Conservation (phyloP, 2,113 vertebrate genomes). For the Stegastes partitus region DNA sequence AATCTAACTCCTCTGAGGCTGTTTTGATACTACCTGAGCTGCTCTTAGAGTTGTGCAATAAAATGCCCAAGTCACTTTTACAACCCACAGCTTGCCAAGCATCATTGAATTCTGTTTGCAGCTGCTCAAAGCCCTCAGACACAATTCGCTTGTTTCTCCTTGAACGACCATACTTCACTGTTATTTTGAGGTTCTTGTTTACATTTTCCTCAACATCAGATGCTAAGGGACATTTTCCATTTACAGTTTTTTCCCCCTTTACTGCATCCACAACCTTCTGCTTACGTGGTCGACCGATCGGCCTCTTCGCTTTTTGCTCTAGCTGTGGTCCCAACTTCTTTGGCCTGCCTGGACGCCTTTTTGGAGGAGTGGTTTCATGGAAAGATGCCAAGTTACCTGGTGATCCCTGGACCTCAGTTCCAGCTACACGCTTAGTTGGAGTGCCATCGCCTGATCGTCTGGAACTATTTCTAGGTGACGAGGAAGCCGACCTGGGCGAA, state of each 20-base stretch:
- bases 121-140: slow-evolving; percentile 86
- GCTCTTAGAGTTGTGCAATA: slow-evolving; percentile 69
- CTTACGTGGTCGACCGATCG: slow-evolving; percentile 93
- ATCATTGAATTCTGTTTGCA: slow-evolving; percentile 76
- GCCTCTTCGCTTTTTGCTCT: slow-evolving; percentile 91
- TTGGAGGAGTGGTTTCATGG: slow-evolving; percentile 82
- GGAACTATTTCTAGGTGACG: slow-evolving; percentile 61
- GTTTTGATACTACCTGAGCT: slow-evolving; percentile 55
- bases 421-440: slow-evolving; percentile 56
- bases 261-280: slow-evolving; percentile 78
- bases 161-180: slow-evolving; percentile 94
- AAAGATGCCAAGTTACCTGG: slow-evolving; percentile 33
- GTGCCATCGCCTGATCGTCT: slow-evolving; percentile 66
- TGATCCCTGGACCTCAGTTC: slow-evolving; percentile 54
- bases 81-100: slow-evolving; percentile 64
- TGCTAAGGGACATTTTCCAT: slow-evolving; percentile 53
- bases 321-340: slow-evolving; percentile 93
- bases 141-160: slow-evolving; percentile 91
- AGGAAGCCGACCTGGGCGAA: slow-evolving; percentile 38
- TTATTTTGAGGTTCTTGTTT: slow-evolving; percentile 93
- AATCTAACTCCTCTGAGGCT: slow-evolving; percentile 77
- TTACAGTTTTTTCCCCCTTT: slow-evolving; percentile 38
- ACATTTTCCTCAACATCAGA: slow-evolving; percentile 76
- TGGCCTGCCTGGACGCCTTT: slow-evolving; percentile 94
- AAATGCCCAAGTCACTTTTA: slow-evolving; percentile 61